Conservation (phyloP, 2,113 vertebrate genomes). For the Eudyptes chrysolophus region DNA sequence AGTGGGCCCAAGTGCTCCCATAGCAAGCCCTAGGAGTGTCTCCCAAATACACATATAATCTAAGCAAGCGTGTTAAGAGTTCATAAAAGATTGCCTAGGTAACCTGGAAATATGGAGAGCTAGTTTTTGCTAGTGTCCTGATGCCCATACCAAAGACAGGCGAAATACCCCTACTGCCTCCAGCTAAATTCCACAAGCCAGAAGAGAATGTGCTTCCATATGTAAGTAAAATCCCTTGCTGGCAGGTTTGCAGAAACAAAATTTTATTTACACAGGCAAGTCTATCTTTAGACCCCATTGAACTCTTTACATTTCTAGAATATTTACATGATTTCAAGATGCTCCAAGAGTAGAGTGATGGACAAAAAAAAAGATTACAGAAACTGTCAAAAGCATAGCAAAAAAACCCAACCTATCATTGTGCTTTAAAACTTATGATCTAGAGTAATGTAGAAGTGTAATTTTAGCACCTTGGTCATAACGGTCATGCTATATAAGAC, state of each 20-base stretch:
- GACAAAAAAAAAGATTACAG: constrained; percentile 54
- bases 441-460: constrained; percentile 68
- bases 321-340: constrained; percentile 75
- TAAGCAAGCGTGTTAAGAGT: neutral
- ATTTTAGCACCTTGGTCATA: constrained; percentile 74
- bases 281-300: constrained; percentile 64
- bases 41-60: neutral
- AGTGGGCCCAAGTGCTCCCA: neutral
- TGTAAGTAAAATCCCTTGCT: constrained; percentile 43
- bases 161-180: neutral
- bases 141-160: neutral
- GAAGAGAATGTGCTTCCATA: constrained; percentile 33
- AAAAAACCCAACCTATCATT: constrained; percentile 67
- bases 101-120: neutral
- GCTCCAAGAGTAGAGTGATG: constrained; percentile 35
- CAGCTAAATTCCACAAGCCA: constrained; percentile 28
- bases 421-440: constrained; percentile 74
- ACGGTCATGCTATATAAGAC: constrained; percentile 74
- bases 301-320: constrained; percentile 75
- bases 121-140: neutral
- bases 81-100: neutral
- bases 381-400: constrained; percentile 70
- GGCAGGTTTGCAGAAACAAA: constrained; percentile 70
- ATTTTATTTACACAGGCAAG: constrained; percentile 74
- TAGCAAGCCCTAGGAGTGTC: neutral